phyloP scores from a whole-genome alignment of 2,797 vertebrate species.

The Peromyscus nudipes region DNA sequence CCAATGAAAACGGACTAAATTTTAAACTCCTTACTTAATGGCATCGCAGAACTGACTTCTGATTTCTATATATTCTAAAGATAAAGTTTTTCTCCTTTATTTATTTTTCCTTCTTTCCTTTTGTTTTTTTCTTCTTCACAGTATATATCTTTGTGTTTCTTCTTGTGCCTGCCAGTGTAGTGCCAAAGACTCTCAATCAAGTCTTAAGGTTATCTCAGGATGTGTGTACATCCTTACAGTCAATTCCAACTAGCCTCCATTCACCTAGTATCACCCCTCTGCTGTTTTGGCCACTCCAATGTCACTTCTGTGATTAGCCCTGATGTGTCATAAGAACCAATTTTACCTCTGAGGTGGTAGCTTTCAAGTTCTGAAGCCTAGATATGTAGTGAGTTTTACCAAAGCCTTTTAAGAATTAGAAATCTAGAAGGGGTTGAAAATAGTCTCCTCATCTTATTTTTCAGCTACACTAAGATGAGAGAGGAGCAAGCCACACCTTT shows the following conservation, averaged over 20 bases:
- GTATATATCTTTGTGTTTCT: not conserved
- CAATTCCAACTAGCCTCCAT: not conserved
- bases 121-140: not conserved
- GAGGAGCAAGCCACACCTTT: not conserved
- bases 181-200: not conserved
- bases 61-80: not conserved
- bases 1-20: not conserved
- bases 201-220: not conserved
- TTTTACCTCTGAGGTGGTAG: not conserved
- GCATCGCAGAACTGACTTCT: not conserved
- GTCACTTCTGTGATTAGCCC: not conserved
- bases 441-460: not conserved
- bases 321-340: not conserved
- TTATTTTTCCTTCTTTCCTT: not conserved
- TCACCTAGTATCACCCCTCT: not conserved
- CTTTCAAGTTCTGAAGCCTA: not conserved
- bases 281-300: not conserved
- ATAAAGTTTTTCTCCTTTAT: not conserved
- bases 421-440: not conserved
- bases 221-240: not conserved
- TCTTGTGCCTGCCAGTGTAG: not conserved
- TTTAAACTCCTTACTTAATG: not conserved
- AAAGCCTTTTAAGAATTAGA: not conserved
- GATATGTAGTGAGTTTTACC: not conserved
- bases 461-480: not conserved